phyloP scores from a whole-genome alignment of 2,797 vertebrate genomes.

The Chelonia mydas region DNA sequence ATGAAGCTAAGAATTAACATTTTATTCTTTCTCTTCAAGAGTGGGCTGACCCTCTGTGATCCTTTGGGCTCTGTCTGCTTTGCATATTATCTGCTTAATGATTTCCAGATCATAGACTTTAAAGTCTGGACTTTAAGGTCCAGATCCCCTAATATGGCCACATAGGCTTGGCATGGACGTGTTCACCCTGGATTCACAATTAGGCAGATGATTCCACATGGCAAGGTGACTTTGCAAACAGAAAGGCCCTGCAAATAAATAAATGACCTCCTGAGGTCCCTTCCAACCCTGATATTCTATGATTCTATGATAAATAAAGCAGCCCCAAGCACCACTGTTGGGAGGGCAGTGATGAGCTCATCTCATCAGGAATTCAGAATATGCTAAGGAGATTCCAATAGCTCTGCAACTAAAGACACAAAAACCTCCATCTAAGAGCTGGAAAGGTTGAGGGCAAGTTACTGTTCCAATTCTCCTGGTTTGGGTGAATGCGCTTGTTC shows the following conservation, averaged over 20 bases:
- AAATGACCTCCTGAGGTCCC: too few species aligned
- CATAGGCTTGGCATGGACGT: not conserved
- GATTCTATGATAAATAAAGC: not conserved
- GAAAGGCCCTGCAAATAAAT: not conserved
- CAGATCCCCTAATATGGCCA: not conserved
- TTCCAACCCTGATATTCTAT: too few species aligned
- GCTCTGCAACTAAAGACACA: not conserved
- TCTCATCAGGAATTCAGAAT: slow-evolving; percentile 52
- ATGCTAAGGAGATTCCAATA: slow-evolving; percentile 18
- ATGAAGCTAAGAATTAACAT: not conserved
- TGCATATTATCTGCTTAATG: rapidly evolving
- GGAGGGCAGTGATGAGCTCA: not conserved
- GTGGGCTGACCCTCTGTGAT: not conserved
- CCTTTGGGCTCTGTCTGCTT: not conserved
- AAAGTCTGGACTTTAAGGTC: not conserved
- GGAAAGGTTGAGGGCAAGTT: not conserved
- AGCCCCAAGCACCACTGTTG: not conserved
- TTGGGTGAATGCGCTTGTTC: not conserved
- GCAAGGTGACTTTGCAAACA: not conserved
- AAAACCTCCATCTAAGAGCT: rapidly evolving
- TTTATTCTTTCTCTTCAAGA: not conserved
- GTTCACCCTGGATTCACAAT: not conserved
- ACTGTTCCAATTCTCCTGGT: not conserved
- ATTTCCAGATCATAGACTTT: not conserved
- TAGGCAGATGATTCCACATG: not conserved